Base-by-base conservation (phyloP, 2,888 invertebrate genomes). In the Oscheius sp. region DNA sequence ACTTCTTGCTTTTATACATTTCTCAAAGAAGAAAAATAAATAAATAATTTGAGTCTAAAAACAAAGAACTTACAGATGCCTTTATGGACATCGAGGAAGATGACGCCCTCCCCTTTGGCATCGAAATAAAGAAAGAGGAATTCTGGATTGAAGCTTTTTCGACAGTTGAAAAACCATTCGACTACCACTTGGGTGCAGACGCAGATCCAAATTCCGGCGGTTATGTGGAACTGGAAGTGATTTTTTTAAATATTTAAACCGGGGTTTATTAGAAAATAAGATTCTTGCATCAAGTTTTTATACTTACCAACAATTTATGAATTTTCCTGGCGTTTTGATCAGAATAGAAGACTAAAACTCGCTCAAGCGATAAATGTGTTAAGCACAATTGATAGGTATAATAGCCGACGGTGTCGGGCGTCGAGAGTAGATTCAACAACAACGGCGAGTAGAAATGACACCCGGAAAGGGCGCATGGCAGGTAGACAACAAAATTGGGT, bases 131-230 rank as follows among this genome's bases (percentile, higher is more conserved):
- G n/a, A 23, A 89, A 87, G 63, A 96, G 95, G 75, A 94, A 95
- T 88, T 96, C 96, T 2, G 96, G 95, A 53, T 99, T 90, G 89
- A 98, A 98, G 12, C 96, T 95, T 76, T 99, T 95, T 79, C 97
- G 92, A 81, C 97, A 95, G 12, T 97, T 96, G 2, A 58, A 58
- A 58, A 58, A 58, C 58, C 58, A 58, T 25, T 58, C 58, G 8
- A 27, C 93, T 92, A 58, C 85, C 84, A 61, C 86, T 84, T 29
- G 75, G 75, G 29, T 76, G 78, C 52, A n/a, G 70, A 69, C 4
- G 17, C 31, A 64, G 15, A 58, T 2, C 58, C 58, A 58, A 23
- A 58, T 39, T 6, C 2, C 2, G 27, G 29, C 17, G 25, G 58
- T 39, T 15, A 58, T 39, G 20, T 58, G 58, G 39, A 34, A 8